Evolutionary conservation across 2,888 invertebrate species (phyloP).

Genomic region (Lagria hirta): DNA sequence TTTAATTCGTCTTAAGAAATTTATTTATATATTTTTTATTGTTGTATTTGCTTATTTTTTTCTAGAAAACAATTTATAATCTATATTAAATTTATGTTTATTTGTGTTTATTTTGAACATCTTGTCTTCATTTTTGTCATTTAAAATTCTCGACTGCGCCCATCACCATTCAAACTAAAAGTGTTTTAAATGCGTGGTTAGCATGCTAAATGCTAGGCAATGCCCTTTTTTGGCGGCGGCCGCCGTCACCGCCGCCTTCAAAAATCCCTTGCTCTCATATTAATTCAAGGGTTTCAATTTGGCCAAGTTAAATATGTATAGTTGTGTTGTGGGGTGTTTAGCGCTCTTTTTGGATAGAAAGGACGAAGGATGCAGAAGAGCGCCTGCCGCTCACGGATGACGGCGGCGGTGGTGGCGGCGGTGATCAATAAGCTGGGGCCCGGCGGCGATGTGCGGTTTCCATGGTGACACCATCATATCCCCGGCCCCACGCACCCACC

Average conservation of each 20-base stretch:
- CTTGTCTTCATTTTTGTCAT: slow-evolving; percentile 13
- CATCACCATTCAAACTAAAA: slow-evolving; percentile 6
- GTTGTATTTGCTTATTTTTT: too few species aligned
- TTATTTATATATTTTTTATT: too few species aligned
- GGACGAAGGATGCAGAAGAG: too few species aligned
- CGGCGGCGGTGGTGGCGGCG: slow-evolving; percentile 23
- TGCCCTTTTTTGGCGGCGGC: slow-evolving; percentile 3
- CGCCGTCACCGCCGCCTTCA: slow-evolving; percentile 7
- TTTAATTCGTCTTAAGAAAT: too few species aligned
- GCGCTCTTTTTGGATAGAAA: slow-evolving; percentile 18
- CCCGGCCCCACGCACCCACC: slow-evolving; percentile 32
- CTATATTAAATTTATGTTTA: too few species aligned
- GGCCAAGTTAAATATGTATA: slow-evolving; percentile 33
- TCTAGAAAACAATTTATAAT: too few species aligned
- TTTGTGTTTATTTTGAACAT: too few species aligned
- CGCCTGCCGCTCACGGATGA: slow-evolving; percentile 13
- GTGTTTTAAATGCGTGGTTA: slow-evolving; percentile 8
- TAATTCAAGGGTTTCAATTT: slow-evolving; percentile 30
- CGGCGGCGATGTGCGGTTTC: slow-evolving; percentile 46
- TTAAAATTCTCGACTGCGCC: too few species aligned
- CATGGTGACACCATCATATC: slow-evolving; percentile 43
- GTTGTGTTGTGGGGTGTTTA: slow-evolving; percentile 30
- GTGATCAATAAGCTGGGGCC: slow-evolving; percentile 44
- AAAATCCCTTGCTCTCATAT: slow-evolving; percentile 16
- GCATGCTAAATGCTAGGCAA: background rate